Percentiles rank a stretch among this genome's conserved stretches.
Evolutionary conservation across 2,113 vertebrate genomes (phyloP).

Genomic region (Speoplatyrhinus poulsoni): DNA sequence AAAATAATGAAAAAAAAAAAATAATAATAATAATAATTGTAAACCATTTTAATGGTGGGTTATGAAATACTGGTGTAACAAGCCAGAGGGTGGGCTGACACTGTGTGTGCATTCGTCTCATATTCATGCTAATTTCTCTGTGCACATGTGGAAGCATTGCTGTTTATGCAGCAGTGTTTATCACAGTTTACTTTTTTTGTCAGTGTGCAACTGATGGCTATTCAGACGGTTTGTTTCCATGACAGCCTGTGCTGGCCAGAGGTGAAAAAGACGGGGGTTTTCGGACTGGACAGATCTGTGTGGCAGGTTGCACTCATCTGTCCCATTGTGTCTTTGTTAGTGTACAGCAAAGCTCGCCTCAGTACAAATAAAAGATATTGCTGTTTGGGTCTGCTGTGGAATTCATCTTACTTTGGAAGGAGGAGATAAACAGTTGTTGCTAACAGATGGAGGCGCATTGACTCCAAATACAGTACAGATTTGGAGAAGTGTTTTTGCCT

Average conservation of each 20-base stretch:
- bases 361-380: conserved; percentile 60
- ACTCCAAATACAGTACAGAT: background rate
- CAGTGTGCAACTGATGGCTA: background rate
- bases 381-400: conserved; percentile 64
- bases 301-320: background rate
- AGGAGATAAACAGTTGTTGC: conserved; percentile 27
- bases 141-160: conserved; percentile 2
- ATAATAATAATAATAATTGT: background rate
- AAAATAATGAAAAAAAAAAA: conserved; percentile 4
- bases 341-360: conserved; percentile 38
- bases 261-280: conserved; percentile 11
- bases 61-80: conserved; percentile 1
- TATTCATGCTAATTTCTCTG: background rate
- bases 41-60: conserved; percentile 1
- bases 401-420: conserved; percentile 46
- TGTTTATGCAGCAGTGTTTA: conserved; percentile 1
- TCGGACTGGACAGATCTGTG: conserved; percentile 19
- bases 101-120: background rate
- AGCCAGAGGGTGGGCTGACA: background rate
- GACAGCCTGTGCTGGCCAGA: background rate
- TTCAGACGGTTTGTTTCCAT: background rate
- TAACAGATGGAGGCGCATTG: conserved; percentile 59
- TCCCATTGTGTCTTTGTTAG: background rate
- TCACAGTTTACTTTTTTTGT: background rate
- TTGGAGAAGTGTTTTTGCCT: conserved; percentile 7